Evolutionary conservation across 2,113 vertebrate species (phyloP), one percentile per base, ranked within the genome.

Genomic region (Heterochromis multidens): DNA sequence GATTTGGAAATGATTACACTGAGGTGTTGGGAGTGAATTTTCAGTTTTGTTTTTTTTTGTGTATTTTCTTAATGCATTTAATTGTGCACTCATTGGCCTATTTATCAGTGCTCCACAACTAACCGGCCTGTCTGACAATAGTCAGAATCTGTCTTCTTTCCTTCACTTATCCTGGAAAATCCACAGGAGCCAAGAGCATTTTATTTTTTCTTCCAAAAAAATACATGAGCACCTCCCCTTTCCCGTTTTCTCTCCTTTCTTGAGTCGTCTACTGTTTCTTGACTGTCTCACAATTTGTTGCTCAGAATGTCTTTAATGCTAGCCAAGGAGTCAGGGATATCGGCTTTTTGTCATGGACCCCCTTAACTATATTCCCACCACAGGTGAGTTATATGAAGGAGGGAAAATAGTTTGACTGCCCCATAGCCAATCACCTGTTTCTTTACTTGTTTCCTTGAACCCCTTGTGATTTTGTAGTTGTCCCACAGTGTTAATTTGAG

Each of bases 301-400:
- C 97, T 97, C 96, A 98, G 97, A 98, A 96, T 98, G 97, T 98
- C 97, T 98, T 98, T 99, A 99, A 98, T 95, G 96, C 97, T 98
- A 98, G 97, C 97, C 97, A 97, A 97, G 97, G 97, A 98, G 95
- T 98, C 97, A 99, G 98, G 96, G 97, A 98, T 96, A 96, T 98
- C 97, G 96, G 97, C 97, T 96, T 98, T 97, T 97, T 98, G 96
- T 97, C 97, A 94, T 98, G 98, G 98, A 98, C 97, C 93, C 96
- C 97, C 93, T 98, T 98, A 97, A 95, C 97, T 97, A 97, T 97
- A 95, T 96, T 95, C 87, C 94, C 95, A 83, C 92, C 95, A 90
- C 97, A 99, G 98, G 98, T 99, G 97, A 99, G 98, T 99, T 96
- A 93, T 94, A 77, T 90, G 85, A 95, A 83, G 92, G 93, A 96